Percentiles rank a stretch among this genome's conserved stretches.
These are phyloP conservation scores for Oreonectes daqikongensis DNA, from an alignment of 2,797 vertebrate species.

Conservation along the genomic window DNA sequence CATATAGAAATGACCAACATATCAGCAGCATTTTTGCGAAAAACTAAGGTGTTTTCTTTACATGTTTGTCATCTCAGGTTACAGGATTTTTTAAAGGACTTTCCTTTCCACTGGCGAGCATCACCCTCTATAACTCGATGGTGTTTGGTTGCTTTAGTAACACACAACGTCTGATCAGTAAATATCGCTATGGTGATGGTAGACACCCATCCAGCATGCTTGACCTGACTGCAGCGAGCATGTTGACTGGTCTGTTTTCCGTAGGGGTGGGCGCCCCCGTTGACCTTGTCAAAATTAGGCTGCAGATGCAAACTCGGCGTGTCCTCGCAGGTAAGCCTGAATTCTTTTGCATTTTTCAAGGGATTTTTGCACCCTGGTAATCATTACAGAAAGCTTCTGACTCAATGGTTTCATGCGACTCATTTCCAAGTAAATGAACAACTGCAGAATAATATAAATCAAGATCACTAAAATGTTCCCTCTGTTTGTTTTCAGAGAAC, in stretches of 20 bases:
- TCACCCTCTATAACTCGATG: conserved; percentile 89
- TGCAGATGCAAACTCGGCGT: conserved; percentile 91
- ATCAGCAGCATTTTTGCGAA: too few species aligned
- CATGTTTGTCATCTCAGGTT: conserved; percentile 70
- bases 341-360: too few species aligned
- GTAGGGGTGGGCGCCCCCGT: conserved; percentile 88
- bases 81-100: conserved; percentile 95
- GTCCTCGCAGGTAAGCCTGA: conserved; percentile 76
- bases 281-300: conserved; percentile 93
- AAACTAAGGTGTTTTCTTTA: neutral
- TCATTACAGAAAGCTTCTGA: conserved; percentile 4
- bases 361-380: too few species aligned
- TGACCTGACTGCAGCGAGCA: conserved; percentile 85
- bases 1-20: too few species aligned
- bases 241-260: conserved; percentile 82
- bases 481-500: conserved; percentile 71
- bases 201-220: conserved; percentile 64
- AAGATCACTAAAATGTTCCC: neutral
- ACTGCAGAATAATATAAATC: neutral
- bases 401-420: neutral
- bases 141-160: conserved; percentile 95
- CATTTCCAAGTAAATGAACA: neutral
- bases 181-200: conserved; percentile 75
- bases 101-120: conserved; percentile 92
- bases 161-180: conserved; percentile 81